A percentile compares a stretch with the other conserved stretches of the same genome.
phyloP scores from a whole-genome alignment of 2,888 invertebrate species.

The Mylabris sibirica region DNA sequence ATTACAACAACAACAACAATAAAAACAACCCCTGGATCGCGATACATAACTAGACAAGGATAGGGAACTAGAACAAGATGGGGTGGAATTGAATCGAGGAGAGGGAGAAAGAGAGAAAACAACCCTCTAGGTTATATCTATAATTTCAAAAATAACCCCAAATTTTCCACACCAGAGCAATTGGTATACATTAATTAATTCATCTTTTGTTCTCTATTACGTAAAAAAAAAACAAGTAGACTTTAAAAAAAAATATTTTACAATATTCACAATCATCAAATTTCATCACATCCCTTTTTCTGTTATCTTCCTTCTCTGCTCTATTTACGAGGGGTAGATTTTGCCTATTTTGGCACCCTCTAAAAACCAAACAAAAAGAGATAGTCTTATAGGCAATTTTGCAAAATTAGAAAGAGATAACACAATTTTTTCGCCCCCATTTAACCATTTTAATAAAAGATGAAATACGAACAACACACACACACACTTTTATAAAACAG shows the following conservation, averaged over 20 bases:
- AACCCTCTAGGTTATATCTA: neutral
- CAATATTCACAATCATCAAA: neutral
- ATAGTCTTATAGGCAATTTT: neutral
- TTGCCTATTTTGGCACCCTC: neutral
- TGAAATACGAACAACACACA: no score
- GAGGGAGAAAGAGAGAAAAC: neutral
- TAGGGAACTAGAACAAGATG: no score
- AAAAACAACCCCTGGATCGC: slow-evolving; percentile 2
- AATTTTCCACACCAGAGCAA: neutral
- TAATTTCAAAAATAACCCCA: neutral
- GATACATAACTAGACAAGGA: neutral
- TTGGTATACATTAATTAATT: neutral
- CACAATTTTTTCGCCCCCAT: neutral
- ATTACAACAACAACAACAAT: neutral
- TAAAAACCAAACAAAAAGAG: neutral
- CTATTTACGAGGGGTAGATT: neutral
- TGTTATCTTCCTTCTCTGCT: no score
- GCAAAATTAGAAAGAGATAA: neutral
- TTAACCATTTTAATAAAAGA: no score
- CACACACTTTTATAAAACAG: no score
- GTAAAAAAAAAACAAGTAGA: neutral
- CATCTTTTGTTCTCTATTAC: no score
- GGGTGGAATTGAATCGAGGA: no score
- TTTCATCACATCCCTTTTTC: neutral
- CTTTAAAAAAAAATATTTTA: neutral